These are phyloP conservation scores for Athalia cordata DNA, from an alignment of 2,888 invertebrate genomes.

Conservation along the genomic window DNA sequence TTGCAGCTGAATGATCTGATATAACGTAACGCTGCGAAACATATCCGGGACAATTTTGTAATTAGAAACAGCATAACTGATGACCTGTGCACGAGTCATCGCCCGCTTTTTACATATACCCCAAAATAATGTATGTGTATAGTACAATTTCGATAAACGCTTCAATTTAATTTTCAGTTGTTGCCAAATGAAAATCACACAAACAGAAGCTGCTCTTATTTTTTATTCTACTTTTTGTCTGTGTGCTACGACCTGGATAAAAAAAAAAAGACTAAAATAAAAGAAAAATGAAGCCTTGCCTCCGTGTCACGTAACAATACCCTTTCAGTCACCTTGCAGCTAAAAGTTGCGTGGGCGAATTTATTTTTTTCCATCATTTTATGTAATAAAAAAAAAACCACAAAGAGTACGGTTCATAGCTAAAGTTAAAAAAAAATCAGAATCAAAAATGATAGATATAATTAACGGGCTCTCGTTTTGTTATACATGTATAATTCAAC, in stretches of 20 bases:
- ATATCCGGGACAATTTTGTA: not conserved
- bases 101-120: not conserved
- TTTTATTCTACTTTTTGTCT: not conserved
- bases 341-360: constrained; percentile 25
- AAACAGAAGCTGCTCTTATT: not conserved
- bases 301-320: constrained; percentile 34
- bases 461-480: too few relatives aligned
- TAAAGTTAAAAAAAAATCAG: too few relatives aligned
- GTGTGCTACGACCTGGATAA: not conserved
- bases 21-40: not conserved
- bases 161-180: too few relatives aligned
- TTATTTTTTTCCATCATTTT: not conserved
- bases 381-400: too few relatives aligned
- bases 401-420: too few relatives aligned
- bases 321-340: constrained; percentile 36
- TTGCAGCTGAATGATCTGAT: not conserved
- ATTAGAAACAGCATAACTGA: not conserved
- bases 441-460: too few relatives aligned
- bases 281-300: constrained; percentile 7
- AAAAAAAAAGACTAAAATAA: not conserved
- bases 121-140: not conserved
- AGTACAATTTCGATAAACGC: not conserved
- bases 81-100: too few relatives aligned
- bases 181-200: not conserved
- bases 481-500: too few relatives aligned